Conservation (phyloP, 2,113 vertebrate genomes). For the Buteo buteo region DNA sequence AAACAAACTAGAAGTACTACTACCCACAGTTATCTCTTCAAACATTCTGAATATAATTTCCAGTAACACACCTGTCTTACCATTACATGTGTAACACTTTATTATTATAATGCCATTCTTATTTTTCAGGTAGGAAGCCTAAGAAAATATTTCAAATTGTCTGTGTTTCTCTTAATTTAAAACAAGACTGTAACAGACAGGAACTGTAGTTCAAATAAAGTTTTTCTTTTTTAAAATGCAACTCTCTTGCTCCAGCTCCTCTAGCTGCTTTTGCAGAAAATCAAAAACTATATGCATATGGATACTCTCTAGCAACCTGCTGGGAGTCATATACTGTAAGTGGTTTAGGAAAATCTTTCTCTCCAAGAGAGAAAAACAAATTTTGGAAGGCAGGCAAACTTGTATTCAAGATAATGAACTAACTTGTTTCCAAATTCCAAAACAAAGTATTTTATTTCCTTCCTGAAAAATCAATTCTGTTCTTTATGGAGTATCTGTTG, state of each 20-base stretch:
- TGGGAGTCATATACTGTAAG: neutral
- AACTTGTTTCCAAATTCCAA: constrained; percentile 44
- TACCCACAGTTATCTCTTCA: neutral
- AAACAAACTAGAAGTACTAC: neutral
- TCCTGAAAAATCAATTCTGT: constrained; percentile 15
- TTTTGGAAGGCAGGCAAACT: neutral
- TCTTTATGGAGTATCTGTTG: neutral
- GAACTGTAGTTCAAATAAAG: neutral
- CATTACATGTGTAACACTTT: neutral
- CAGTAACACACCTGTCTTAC: neutral
- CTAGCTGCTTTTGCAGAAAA: neutral
- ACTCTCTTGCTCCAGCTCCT: neutral
- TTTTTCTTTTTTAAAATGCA: neutral
- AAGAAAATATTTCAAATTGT: neutral
- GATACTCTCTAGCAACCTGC: neutral
- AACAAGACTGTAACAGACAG: neutral
- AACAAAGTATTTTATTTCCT: constrained; percentile 19
- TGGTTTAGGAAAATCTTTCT: neutral
- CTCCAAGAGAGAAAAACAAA: neutral
- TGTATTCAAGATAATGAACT: neutral
- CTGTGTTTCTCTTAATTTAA: neutral
- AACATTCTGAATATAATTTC: neutral
- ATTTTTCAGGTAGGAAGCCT: neutral
- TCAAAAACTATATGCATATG: neutral
- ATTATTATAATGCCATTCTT: neutral